Conservation (phyloP, 1,140 invertebrate species). For the Coelopa frigida region DNA sequence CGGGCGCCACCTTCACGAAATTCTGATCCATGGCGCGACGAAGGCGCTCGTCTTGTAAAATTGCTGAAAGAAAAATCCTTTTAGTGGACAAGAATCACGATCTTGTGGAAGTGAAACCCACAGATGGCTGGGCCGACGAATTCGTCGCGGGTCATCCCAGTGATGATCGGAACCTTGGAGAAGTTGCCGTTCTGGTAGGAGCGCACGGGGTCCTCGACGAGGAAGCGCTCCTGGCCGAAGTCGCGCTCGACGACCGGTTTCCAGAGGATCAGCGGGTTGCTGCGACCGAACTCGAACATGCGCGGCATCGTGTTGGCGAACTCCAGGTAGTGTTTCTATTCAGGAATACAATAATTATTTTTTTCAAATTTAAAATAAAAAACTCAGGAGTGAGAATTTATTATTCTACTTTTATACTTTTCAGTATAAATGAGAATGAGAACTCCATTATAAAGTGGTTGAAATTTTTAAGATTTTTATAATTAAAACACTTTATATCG, state of each 20-base stretch:
- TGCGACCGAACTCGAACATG: conserved; percentile 47
- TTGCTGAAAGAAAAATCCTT: conserved; percentile 14
- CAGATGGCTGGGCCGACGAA: conserved; percentile 50
- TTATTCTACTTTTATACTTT: neutral
- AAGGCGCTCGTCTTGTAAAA: conserved; percentile 24
- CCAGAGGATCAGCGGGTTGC: conserved; percentile 53
- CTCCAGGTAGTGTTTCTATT: conserved; percentile 47
- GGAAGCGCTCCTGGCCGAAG: conserved; percentile 59
- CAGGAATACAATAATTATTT: neutral
- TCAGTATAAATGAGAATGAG: neutral
- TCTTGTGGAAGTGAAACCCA: conserved; percentile 24
- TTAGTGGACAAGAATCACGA: neutral
- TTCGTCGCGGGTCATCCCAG: conserved; percentile 58
- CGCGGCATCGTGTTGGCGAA: conserved; percentile 46
- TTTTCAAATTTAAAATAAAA: neutral
- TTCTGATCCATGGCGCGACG: conserved; percentile 42
- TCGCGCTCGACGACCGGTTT: conserved; percentile 59
- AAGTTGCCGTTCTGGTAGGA: conserved; percentile 52
- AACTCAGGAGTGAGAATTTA: neutral
- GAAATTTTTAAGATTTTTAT: neutral
- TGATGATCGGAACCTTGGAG: conserved; percentile 59
- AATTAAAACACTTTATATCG: too few species aligned
- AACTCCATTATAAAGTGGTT: neutral
- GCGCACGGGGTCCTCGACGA: conserved; percentile 53
- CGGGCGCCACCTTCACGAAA: conserved; percentile 49